Evolutionary conservation across 2,797 vertebrate genomes (phyloP).

Genomic region (Alcedo quadribrachys): DNA sequence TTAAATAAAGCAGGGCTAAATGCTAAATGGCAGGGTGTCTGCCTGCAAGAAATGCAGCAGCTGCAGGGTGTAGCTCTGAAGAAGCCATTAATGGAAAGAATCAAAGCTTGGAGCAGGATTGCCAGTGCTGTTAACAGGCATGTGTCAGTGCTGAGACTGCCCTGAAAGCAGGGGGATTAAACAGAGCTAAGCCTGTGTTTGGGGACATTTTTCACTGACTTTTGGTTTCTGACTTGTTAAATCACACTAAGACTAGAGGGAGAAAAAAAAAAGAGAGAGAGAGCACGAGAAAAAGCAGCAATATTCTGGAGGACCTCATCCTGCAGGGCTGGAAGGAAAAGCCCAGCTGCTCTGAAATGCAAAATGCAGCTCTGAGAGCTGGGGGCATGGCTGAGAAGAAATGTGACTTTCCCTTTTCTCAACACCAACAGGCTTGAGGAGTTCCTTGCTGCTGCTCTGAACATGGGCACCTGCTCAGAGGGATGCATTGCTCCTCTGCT

Average conservation of each 20-base stretch:
- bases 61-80: slow-evolving; percentile 12
- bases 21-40: slow-evolving; percentile 5
- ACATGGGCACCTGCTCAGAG: neutral
- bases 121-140: neutral
- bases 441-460: neutral
- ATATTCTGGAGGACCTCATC: neutral
- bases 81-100: slow-evolving; percentile 22
- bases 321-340: neutral
- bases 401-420: neutral
- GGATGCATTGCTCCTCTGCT: neutral
- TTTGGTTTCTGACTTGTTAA: neutral
- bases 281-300: neutral
- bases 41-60: slow-evolving; percentile 11
- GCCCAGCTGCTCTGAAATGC: neutral
- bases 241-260: neutral
- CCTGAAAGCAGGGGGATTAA: neutral
- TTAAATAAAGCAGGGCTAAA: neutral
- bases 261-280: neutral
- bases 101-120: slow-evolving; percentile 15
- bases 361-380: neutral
- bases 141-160: neutral
- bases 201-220: neutral
- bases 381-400: neutral
- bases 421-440: neutral
- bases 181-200: neutral